Evolutionary conservation across 2,797 vertebrate species (phyloP).

Genomic region (Jordanella pulchra): DNA sequence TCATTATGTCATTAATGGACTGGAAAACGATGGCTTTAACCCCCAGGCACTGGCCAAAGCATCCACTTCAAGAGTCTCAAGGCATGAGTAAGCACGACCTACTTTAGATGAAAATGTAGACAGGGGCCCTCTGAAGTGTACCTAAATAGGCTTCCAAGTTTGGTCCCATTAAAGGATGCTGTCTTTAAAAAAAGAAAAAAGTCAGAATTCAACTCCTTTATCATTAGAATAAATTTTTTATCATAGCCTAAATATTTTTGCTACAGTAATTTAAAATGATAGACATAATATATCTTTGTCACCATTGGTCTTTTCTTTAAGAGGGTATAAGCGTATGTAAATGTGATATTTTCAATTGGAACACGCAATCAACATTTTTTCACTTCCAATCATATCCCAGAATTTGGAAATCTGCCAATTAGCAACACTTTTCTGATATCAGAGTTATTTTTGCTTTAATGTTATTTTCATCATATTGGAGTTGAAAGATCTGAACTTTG

Average conservation of each 20-base stretch:
- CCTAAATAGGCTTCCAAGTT: constrained; percentile 2
- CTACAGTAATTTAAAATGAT: neutral
- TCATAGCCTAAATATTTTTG: neutral
- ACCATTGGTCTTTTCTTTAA: neutral
- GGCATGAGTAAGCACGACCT: constrained; percentile 19
- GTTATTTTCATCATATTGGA: no score
- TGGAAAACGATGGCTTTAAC: constrained; percentile 57
- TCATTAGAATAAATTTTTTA: neutral
- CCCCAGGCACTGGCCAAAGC: constrained; percentile 25
- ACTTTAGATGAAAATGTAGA: constrained; percentile 14
- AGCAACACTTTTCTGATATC: no score
- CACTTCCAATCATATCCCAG: no score
- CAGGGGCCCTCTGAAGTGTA: neutral
- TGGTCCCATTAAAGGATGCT: constrained; percentile 2
- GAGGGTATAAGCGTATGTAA: neutral
- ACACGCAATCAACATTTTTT: no score
- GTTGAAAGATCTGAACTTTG: no score
- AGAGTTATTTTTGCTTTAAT: no score
- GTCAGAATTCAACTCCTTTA: neutral
- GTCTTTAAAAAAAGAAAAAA: neutral
- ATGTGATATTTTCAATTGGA: neutral
- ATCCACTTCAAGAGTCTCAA: constrained; percentile 22
- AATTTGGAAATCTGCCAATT: no score
- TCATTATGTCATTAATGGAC: constrained; percentile 75
- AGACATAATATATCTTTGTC: neutral